Evolutionary conservation across 1,140 invertebrate genomes (phyloP), one percentile per base, ranked within the genome.

Genomic region (Drosophila ananassae): DNA sequence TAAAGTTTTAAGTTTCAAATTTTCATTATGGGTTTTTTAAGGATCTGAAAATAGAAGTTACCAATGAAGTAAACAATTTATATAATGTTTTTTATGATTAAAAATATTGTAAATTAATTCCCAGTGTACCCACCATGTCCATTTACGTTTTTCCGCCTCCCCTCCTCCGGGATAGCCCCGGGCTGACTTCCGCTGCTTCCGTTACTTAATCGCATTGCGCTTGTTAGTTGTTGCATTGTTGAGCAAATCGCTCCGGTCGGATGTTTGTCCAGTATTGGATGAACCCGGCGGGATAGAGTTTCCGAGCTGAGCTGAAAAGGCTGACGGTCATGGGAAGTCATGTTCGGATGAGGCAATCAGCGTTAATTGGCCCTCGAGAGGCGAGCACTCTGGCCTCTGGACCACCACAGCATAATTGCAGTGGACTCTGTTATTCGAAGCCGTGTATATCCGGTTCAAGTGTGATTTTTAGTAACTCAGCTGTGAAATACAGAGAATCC

Each of bases 181-280:
- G 24, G 22, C 62, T 24, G 63, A 17, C 67, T 57, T 57, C 51
- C 63, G 50, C 21, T 53, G 59, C 53, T 60, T 85, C 77, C 77
- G 81, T 63, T 64, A 57, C 59, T 71, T 85, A 84, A 84, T 84
- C 80, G 80, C 77, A 80, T 77, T 85, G 66, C 48, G 63, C 64
- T 66, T 71, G 75, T 51, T 61, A 77, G 64, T 75, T 63, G 67
- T 52, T 80, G 73, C 81, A 77, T 80, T 80, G 77, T 85, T 51
- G 51, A 64, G 13, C 63, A 67, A 85, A 64, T 83, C 66, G 73
- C 55, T 41, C 34, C 51, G 68, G 46, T 66, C 72, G 62, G 59
- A 77, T 62, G 73, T 77, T 80, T 62, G 75, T 24, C 68, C 47
- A 51, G 53, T n/a, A 50, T 39, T 50, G 53, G 52, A 71, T 69